Percentiles rank a stretch among this genome's conserved stretches.
Evolutionary conservation across 2,113 vertebrate genomes (phyloP).

Genomic region (Rhinichthys klamathensis): DNA sequence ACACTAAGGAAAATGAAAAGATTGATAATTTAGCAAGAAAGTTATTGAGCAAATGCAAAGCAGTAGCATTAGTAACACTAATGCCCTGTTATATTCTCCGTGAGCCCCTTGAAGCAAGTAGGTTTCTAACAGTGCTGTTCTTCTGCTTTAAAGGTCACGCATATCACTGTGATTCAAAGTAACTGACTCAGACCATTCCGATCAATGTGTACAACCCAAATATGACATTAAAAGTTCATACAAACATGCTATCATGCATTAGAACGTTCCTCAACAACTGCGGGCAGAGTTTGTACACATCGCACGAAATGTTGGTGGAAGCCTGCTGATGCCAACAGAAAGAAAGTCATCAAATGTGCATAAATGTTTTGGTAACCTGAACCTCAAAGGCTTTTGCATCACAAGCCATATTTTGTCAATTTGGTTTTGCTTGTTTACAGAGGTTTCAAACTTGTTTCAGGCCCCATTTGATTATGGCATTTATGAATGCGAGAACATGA

Average conservation of each 20-base stretch:
- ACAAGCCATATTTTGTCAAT: conserved; percentile 49
- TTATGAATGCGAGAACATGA: conserved; percentile 35
- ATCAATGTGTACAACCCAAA: conserved; percentile 47
- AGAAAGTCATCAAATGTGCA: conserved; percentile 36
- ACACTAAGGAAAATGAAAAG: conserved; percentile 36
- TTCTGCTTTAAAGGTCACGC: conserved; percentile 29
- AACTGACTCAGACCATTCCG: conserved; percentile 5
- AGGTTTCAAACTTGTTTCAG: conserved; percentile 48
- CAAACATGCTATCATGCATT: conserved; percentile 47
- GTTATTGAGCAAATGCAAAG: conserved; percentile 17
- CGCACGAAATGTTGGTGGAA: conserved; percentile 30
- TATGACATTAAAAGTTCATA: conserved; percentile 37
- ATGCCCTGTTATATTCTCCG: not conserved
- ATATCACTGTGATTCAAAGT: conserved; percentile 35
- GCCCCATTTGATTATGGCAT: conserved; percentile 36
- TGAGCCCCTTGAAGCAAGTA: not conserved
- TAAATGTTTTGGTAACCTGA: conserved; percentile 50
- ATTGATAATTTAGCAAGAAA: conserved; percentile 46
- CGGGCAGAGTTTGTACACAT: conserved; percentile 35
- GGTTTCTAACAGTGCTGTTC: conserved; percentile 8
- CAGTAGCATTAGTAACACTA: conserved; percentile 21
- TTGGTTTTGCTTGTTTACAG: conserved; percentile 51
- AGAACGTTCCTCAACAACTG: conserved; percentile 52
- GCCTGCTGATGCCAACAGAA: conserved; percentile 50
- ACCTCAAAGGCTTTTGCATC: conserved; percentile 49